Evolutionary conservation across 2,797 vertebrate species (phyloP).

Genomic region (Euthynnus affinis): DNA sequence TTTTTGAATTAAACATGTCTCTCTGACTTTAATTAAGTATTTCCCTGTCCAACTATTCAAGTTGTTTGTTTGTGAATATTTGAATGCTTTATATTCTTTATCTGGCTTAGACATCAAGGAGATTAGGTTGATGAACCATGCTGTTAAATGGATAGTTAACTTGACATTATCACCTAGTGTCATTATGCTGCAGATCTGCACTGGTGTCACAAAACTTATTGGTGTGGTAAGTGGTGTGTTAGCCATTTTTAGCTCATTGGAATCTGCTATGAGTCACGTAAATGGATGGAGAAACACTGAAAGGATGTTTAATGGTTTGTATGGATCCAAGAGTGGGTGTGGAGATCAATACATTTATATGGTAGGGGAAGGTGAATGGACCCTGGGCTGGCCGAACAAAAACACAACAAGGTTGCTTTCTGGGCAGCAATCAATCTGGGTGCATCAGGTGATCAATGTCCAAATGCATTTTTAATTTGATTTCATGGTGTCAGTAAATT

Average conservation of each 20-base stretch:
- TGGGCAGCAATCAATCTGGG: constrained; percentile 73
- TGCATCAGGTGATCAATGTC: constrained; percentile 81
- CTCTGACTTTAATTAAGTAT: constrained; percentile 11
- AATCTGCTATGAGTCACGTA: constrained; percentile 66
- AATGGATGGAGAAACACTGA: constrained; percentile 73
- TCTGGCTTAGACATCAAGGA: constrained; percentile 6
- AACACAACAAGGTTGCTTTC: constrained; percentile 69
- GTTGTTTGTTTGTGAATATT: constrained; percentile 44
- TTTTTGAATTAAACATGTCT: constrained; percentile 42
- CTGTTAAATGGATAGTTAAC: constrained; percentile 46
- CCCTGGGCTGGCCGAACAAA: constrained; percentile 59
- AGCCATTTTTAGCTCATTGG: constrained; percentile 54
- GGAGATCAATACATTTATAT: constrained; percentile 78
- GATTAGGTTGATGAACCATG: constrained; percentile 41
- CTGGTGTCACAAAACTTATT: constrained; percentile 28
- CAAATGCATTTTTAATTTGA: constrained; percentile 85
- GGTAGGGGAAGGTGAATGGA: constrained; percentile 68
- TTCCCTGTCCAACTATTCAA: constrained; percentile 14
- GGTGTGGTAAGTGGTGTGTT: constrained; percentile 24
- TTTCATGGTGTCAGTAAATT: constrained; percentile 79
- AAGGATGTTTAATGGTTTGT: constrained; percentile 75
- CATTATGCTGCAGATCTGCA: constrained; percentile 45
- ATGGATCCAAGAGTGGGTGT: constrained; percentile 67
- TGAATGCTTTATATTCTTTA: constrained; percentile 25
- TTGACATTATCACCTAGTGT: constrained; percentile 46